These are phyloP conservation scores for Notamacropus eugenii DNA, from an alignment of 2,797 vertebrate species.

Conservation along the genomic window DNA sequence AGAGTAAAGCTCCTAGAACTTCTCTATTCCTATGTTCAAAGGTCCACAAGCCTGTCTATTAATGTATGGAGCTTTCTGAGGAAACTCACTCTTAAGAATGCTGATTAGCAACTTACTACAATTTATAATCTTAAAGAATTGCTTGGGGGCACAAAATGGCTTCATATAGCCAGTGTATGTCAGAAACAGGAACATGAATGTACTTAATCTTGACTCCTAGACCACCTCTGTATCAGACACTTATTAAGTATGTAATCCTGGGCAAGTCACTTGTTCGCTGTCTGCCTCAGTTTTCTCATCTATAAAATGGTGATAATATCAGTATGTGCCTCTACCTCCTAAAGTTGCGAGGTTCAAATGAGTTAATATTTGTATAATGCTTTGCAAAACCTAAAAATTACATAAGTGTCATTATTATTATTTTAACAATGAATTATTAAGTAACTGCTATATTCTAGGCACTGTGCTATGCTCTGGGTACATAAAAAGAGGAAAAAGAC, in stretches of 20 bases:
- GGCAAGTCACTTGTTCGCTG: background rate
- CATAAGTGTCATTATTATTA: background rate
- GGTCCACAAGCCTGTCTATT: background rate
- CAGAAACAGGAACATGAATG: background rate
- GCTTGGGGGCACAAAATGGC: background rate
- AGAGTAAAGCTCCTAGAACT: background rate
- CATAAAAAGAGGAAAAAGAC: background rate
- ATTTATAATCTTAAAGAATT: background rate
- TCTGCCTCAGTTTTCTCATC: background rate
- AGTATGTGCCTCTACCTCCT: background rate
- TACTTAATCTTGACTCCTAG: background rate
- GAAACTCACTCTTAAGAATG: background rate
- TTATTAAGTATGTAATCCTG: background rate
- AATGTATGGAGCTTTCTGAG: background rate
- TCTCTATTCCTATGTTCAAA: background rate
- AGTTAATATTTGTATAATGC: background rate
- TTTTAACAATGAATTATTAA: background rate
- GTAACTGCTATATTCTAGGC: background rate
- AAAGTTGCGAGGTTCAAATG: background rate
- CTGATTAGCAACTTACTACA: background rate
- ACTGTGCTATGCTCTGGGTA: background rate
- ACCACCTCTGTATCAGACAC: background rate
- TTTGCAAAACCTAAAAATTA: background rate
- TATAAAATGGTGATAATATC: background rate
- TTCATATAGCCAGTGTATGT: background rate